Evolutionary conservation across 2,888 invertebrate species (phyloP), one percentile per base, ranked within the genome.

Genomic region (Abrostola triplasia): DNA sequence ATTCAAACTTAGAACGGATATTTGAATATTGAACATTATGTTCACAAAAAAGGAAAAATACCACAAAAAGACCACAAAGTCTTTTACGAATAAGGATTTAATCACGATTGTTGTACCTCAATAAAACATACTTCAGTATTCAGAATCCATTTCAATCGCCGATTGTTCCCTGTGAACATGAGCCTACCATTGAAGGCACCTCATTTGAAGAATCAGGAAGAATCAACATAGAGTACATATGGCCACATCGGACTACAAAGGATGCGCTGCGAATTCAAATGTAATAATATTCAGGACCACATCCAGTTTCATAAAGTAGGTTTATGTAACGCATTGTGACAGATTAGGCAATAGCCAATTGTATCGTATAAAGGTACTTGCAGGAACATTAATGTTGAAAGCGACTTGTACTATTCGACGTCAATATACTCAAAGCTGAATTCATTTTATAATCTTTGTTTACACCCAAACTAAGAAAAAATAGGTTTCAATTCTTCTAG

Each of bases 241-340:
- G 44, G 44, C 44, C 13, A 9, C 13, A 24, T 13, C 44, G 44
- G 5, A 24, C 8, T 24, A 47, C 13, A 47, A 24, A 24, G 44
- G 44, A 47, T 24, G 44, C 8, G 24, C 37, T 50, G 76, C 70
- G 24, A 24, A 79, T 77, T 59, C 50, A 40, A 72, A 47, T 24
- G 24, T 2, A 59, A 56, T 62, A 54, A 64, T 61, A 78, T 81
- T 83, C 68, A 76, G 69, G 54, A 67, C 70, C 51, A 44, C 50
- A 40, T 42, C 52, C 70, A 74, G 67, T 72, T 79, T 69, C 53
- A 76, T 77, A 78, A 84, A 83, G 73, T 82, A 73, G 83, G 83
- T 84, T 80, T 82, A 77, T 84, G 70, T 81, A 83, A 80, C 82
- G 66, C 71, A 68, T 79, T 79, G 77, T 82, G 38, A 68, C 75